phyloP scores from a whole-genome alignment of 2,888 invertebrate genomes.

The Macrophya alboannulata region DNA sequence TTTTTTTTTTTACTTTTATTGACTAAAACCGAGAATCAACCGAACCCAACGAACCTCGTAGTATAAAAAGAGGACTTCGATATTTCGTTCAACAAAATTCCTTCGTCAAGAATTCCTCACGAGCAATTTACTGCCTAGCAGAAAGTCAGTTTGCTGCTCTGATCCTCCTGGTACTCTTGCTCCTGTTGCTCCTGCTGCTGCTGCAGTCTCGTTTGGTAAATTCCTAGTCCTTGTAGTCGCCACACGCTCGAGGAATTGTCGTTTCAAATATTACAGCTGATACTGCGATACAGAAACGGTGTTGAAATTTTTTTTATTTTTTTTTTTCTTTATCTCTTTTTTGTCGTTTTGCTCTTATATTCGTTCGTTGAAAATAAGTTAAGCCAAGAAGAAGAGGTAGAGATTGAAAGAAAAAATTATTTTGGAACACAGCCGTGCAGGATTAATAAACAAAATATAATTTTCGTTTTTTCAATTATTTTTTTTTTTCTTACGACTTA shows the following conservation, averaged over 20 bases:
- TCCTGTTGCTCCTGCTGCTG: constrained; percentile 66
- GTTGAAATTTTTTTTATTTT: neutral
- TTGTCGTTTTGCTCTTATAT: too few species aligned
- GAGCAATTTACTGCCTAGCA: constrained; percentile 73
- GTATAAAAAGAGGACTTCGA: constrained; percentile 76
- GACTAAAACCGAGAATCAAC: constrained; percentile 35
- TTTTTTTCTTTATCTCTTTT: too few species aligned
- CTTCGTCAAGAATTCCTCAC: constrained; percentile 71
- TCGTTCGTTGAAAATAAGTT: too few species aligned
- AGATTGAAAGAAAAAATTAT: too few species aligned
- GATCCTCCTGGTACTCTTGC: constrained; percentile 65
- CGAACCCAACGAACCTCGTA: constrained; percentile 59
- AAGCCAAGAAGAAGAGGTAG: too few species aligned
- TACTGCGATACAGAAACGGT: neutral
- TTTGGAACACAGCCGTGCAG: too few species aligned
- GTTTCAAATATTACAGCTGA: neutral
- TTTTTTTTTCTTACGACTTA: too few species aligned
- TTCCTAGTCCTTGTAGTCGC: constrained; percentile 75
- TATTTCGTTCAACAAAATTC: constrained; percentile 75
- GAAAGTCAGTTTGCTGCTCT: neutral
- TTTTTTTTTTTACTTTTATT: neutral
- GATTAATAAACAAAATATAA: too few species aligned
- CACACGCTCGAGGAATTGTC: constrained; percentile 59
- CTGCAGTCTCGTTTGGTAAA: constrained; percentile 64
- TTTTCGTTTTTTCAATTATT: too few species aligned